These are phyloP conservation scores for Chromoteleia sp. DNA, from an alignment of 2,888 invertebrate species.

Conservation along the genomic window DNA sequence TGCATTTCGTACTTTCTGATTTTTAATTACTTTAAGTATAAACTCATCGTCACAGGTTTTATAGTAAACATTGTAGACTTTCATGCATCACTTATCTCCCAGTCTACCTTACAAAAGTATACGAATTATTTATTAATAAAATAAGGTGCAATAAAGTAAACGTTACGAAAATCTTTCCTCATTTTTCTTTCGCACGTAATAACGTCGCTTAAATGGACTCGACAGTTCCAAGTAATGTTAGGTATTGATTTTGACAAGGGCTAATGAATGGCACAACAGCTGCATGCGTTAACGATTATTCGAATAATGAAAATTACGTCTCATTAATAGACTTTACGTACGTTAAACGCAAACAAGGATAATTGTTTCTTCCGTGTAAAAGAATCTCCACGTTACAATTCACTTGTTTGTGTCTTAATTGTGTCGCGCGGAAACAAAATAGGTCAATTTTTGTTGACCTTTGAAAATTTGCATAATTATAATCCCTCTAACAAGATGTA, in stretches of 20 bases:
- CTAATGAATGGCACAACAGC: constrained; percentile 15
- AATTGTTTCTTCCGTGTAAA: background rate
- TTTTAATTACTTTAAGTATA: no score
- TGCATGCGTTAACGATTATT: constrained; percentile 24
- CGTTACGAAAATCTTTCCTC: background rate
- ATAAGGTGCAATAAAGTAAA: background rate
- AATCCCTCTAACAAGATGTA: background rate
- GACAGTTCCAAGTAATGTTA: background rate
- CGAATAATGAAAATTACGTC: constrained; percentile 32
- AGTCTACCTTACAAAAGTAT: background rate
- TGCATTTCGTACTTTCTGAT: no score
- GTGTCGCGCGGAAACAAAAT: constrained; percentile 8
- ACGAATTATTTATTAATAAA: constrained; percentile 13
- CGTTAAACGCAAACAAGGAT: background rate
- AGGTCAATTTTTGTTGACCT: constrained; percentile 24
- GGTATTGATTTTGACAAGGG: constrained; percentile 29
- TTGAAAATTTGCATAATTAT: constrained; percentile 25
- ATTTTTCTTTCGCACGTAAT: background rate
- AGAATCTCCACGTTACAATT: constrained; percentile 7
- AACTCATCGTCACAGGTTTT: no score
- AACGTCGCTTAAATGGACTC: background rate
- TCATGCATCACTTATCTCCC: no score
- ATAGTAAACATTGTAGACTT: no score
- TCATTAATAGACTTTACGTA: constrained; percentile 18
- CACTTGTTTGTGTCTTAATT: constrained; percentile 15